phyloP scores from a whole-genome alignment of 2,888 invertebrate genomes.

The Timema podura region DNA sequence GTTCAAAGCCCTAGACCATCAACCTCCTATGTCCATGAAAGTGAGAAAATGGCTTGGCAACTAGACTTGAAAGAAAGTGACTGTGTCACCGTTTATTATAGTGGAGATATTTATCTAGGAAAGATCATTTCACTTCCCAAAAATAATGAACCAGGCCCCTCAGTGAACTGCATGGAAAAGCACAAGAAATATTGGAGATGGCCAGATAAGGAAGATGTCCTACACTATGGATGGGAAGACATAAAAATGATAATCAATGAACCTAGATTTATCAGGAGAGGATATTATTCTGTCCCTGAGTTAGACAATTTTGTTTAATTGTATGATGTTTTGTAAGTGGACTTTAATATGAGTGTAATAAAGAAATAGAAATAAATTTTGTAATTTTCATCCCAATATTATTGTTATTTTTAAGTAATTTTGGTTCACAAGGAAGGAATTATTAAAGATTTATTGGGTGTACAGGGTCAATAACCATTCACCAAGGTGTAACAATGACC shows the following conservation, averaged over 20 bases:
- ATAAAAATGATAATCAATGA: neutral
- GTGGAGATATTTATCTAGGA: neutral
- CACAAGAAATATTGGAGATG: constrained; percentile 1
- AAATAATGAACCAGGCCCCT: neutral
- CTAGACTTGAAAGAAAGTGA: neutral
- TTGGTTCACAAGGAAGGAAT: too few relatives aligned
- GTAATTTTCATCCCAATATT: too few relatives aligned
- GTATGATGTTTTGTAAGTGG: neutral
- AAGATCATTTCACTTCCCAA: too few relatives aligned
- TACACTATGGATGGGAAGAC: neutral
- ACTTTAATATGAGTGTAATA: too few relatives aligned
- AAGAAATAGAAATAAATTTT: too few relatives aligned
- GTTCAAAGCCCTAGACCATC: neutral
- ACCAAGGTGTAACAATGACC: neutral
- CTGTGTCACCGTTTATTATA: constrained; percentile 2
- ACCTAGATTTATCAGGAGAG: neutral
- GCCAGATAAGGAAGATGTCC: neutral
- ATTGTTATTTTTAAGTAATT: too few relatives aligned
- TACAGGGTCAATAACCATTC: too few relatives aligned
- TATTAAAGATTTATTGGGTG: too few relatives aligned
- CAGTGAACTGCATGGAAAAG: constrained; percentile 1
- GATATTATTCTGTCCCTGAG: constrained; percentile 9
- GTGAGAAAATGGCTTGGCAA: neutral
- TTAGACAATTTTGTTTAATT: neutral
- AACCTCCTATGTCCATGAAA: too few relatives aligned